These are phyloP conservation scores for Daphoenositta chrysoptera DNA, from an alignment of 2,113 vertebrate genomes.

Conservation along the genomic window DNA sequence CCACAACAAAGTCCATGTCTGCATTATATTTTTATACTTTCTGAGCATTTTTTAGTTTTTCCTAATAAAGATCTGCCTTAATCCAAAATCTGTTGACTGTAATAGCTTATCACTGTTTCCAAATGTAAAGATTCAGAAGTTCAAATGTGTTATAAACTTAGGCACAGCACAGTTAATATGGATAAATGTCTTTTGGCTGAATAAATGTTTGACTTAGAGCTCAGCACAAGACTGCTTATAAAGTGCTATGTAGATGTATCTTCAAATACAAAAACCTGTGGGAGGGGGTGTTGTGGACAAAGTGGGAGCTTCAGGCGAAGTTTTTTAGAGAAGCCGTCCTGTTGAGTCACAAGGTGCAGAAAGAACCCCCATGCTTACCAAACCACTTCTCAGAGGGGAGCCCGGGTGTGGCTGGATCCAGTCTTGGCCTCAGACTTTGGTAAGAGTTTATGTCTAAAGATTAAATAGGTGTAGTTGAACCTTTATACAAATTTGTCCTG, in stretches of 20 bases:
- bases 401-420: background rate
- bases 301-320: background rate
- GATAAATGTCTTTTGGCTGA: background rate
- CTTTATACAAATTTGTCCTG: background rate
- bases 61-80: background rate
- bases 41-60: background rate
- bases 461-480: background rate
- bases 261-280: background rate
- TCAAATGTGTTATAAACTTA: background rate
- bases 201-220: background rate
- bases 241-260: background rate
- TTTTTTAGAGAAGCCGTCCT: background rate
- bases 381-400: background rate
- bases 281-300: fast-evolving
- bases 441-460: background rate
- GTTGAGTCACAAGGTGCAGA: background rate
- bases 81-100: background rate
- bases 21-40: background rate
- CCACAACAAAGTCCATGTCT: background rate
- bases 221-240: background rate
- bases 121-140: background rate
- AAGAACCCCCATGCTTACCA: background rate
- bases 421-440: background rate
- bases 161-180: background rate
- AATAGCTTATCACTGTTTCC: background rate